Evolutionary conservation across 2,113 vertebrate genomes (phyloP).

Genomic region (Petroica traversi): DNA sequence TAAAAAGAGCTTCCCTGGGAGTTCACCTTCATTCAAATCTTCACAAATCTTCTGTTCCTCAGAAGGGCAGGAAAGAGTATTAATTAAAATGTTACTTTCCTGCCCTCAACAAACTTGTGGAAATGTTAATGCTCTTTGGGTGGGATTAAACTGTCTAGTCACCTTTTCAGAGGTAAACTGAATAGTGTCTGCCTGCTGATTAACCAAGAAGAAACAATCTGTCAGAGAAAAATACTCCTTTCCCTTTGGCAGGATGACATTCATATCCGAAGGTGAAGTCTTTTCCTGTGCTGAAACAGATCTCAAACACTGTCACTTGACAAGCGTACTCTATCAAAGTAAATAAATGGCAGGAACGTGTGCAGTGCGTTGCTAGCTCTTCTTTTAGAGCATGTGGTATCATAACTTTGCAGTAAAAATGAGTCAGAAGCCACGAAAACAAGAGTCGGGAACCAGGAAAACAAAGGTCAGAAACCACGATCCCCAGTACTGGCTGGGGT

Average conservation of each 20-base stretch:
- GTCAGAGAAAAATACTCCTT: not conserved
- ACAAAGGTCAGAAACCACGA: not conserved
- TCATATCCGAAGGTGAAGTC: not conserved
- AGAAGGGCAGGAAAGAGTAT: not conserved
- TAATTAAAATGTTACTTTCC: not conserved
- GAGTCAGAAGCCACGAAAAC: not conserved
- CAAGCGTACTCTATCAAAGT: not conserved
- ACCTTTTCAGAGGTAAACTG: not conserved
- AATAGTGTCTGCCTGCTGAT: not conserved
- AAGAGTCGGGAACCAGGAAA: not conserved
- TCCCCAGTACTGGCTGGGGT: too few species aligned
- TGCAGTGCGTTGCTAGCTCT: not conserved
- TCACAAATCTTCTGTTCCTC: not conserved
- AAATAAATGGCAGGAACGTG: not conserved
- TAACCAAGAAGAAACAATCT: not conserved
- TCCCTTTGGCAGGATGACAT: not conserved
- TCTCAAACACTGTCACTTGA: not conserved
- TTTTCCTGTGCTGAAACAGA: not conserved
- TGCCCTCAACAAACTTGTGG: not conserved
- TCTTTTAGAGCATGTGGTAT: rapidly evolving
- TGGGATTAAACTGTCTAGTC: not conserved
- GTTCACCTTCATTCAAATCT: not conserved
- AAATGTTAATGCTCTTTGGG: not conserved
- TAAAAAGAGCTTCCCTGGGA: not conserved
- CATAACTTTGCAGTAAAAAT: not conserved